Evolutionary conservation across 2,888 invertebrate species (phyloP).

Genomic region (Drosophila infuscata): DNA sequence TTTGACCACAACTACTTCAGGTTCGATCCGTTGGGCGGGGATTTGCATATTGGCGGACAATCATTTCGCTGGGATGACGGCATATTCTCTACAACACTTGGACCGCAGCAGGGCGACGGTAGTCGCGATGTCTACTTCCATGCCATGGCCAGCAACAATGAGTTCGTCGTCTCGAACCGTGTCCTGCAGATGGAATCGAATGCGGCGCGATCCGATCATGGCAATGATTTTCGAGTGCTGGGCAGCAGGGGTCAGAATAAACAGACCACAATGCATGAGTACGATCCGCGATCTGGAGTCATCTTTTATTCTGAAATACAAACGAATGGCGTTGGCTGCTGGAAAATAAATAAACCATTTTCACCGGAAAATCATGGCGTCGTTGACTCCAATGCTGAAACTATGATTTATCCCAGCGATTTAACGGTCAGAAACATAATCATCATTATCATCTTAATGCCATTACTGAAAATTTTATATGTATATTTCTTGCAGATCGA

Average conservation of each 20-base stretch:
- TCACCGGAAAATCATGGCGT: slow-evolving; percentile 86
- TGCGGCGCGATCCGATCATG: slow-evolving; percentile 86
- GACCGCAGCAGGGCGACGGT: slow-evolving; percentile 86
- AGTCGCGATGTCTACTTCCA: slow-evolving; percentile 91
- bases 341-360: slow-evolving; percentile 87
- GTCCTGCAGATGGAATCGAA: slow-evolving; percentile 87
- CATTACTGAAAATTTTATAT: background rate
- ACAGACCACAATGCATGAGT: slow-evolving; percentile 90
- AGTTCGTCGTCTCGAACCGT: slow-evolving; percentile 89
- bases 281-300: slow-evolving; percentile 87
- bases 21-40: slow-evolving; percentile 89
- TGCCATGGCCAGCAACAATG: slow-evolving; percentile 89
- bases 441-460: background rate
- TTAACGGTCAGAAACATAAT: slow-evolving; percentile 84
- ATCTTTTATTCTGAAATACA: slow-evolving; percentile 90
- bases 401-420: slow-evolving; percentile 91
- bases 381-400: slow-evolving; percentile 87
- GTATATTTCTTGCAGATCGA: slow-evolving; percentile 85
- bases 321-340: slow-evolving; percentile 90
- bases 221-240: slow-evolving; percentile 86
- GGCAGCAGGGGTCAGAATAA: slow-evolving; percentile 88
- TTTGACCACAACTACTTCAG: slow-evolving; percentile 91
- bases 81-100: slow-evolving; percentile 90
- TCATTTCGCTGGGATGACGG: slow-evolving; percentile 93
- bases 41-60: slow-evolving; percentile 89